Conservation (phyloP, 1,140 invertebrate genomes). For the Temnothorax curvispinosus region DNA sequence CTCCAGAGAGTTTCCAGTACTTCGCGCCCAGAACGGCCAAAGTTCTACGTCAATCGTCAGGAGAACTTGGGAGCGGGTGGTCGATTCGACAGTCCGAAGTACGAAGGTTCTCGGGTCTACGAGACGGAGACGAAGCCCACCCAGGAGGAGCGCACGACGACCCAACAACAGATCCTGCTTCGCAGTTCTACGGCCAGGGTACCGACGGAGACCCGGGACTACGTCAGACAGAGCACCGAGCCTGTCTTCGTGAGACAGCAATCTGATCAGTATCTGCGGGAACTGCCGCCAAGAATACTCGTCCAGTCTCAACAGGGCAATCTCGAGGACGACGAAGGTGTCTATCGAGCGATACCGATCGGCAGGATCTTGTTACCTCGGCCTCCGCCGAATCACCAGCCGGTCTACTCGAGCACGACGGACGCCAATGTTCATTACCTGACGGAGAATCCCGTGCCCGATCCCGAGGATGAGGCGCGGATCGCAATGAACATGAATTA, state of each 20-base stretch:
- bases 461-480: constrained; percentile 75
- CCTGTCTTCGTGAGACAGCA: constrained; percentile 79
- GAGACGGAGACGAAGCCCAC: constrained; percentile 73
- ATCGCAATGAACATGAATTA: constrained; percentile 74
- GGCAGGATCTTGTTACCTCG: constrained; percentile 76
- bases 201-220: constrained; percentile 75
- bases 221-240: constrained; percentile 76
- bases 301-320: constrained; percentile 70
- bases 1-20: constrained; percentile 77
- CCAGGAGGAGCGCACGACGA: constrained; percentile 77
- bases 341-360: constrained; percentile 77
- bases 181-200: constrained; percentile 68
- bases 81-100: constrained; percentile 80
- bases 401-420: constrained; percentile 77
- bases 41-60: constrained; percentile 79
- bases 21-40: constrained; percentile 78
- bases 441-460: constrained; percentile 75
- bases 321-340: constrained; percentile 75
- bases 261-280: constrained; percentile 77
- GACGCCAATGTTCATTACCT: constrained; percentile 82
- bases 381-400: constrained; percentile 74
- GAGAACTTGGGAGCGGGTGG: constrained; percentile 83
- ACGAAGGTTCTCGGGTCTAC: constrained; percentile 72
- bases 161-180: constrained; percentile 79
- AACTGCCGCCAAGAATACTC: constrained; percentile 77